These are phyloP conservation scores for Daktulosphaira vitifoliae DNA, from an alignment of 1,140 invertebrate species.

Conservation along the genomic window DNA sequence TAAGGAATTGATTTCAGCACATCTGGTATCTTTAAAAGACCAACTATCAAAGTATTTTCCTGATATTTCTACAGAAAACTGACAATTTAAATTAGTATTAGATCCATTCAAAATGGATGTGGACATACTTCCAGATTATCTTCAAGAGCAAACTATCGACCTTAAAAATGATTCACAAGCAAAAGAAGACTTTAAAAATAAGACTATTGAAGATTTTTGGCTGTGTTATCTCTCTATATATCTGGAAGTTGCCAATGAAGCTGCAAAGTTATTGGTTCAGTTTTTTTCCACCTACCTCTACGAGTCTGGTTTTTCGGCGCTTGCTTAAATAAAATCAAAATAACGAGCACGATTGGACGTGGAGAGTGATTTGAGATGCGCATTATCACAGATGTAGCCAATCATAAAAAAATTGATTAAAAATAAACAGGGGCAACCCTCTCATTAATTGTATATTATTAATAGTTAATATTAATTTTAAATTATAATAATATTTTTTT, in stretches of 20 bases:
- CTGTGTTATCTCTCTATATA: too few species aligned
- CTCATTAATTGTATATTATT: neutral
- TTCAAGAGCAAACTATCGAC: too few species aligned
- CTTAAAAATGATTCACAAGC: too few species aligned
- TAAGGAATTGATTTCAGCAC: too few species aligned
- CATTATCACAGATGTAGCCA: neutral
- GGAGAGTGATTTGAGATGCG: too few species aligned
- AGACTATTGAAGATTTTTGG: too few species aligned
- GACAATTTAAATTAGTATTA: constrained; percentile 1
- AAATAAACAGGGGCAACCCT: too few species aligned
- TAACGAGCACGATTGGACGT: constrained; percentile 37
- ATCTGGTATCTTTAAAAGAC: constrained; percentile 29
- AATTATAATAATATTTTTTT: constrained; percentile 19
- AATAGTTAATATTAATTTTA: constrained; percentile 12
- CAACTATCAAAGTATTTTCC: constrained; percentile 31
- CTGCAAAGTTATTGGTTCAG: constrained; percentile 21
- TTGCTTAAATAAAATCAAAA: constrained; percentile 37
- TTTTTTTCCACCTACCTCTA: constrained; percentile 36
- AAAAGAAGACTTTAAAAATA: too few species aligned
- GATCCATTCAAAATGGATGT: too few species aligned
- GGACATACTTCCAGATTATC: too few species aligned
- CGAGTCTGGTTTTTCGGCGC: constrained; percentile 36
- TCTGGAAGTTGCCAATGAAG: too few species aligned
- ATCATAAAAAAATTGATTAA: neutral
- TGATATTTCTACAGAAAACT: constrained; percentile 14